Percentiles rank a stretch among this genome's conserved stretches.
Evolutionary conservation across 2,113 vertebrate genomes (phyloP).

Genomic region (Brachirus orientalis): DNA sequence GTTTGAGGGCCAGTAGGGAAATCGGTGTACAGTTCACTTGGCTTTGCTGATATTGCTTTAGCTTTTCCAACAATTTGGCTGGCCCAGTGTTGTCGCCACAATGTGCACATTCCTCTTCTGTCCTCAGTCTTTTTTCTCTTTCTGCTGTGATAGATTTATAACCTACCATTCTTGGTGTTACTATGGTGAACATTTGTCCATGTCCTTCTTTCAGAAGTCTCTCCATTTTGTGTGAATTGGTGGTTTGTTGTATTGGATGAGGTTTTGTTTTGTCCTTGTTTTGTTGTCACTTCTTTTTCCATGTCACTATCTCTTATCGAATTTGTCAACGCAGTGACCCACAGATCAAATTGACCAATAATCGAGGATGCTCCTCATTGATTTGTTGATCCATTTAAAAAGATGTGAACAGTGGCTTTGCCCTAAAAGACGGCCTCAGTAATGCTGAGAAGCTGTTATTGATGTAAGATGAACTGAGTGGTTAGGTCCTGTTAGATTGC

Average conservation of each 20-base stretch:
- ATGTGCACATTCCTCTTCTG: conserved; percentile 11
- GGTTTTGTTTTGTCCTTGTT: conserved; percentile 1
- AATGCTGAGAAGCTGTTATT: conserved; percentile 45
- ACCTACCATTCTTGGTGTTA: conserved; percentile 42
- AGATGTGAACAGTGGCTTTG: not conserved
- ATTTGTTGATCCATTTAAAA: conserved; percentile 21
- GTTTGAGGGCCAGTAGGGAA: not conserved
- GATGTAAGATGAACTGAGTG: conserved; percentile 21
- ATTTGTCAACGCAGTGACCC: conserved; percentile 16
- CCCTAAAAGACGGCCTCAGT: not conserved
- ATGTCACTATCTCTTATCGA: not conserved
- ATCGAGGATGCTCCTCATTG: conserved; percentile 23
- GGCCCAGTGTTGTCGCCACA: not conserved
- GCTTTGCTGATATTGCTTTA: not conserved
- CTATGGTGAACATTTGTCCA: conserved; percentile 56
- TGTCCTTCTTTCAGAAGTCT: conserved; percentile 11
- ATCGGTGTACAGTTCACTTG: not conserved
- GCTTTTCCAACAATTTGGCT: not conserved
- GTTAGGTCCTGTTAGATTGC: conserved; percentile 46
- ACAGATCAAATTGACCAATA: conserved; percentile 25
- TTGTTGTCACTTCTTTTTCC: not conserved
- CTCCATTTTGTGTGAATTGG: conserved; percentile 28
- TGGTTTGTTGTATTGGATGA: conserved; percentile 17
- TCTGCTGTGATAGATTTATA: conserved; percentile 54
- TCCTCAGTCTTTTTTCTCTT: conserved; percentile 1